Percentiles rank a stretch among this genome's conserved stretches.
Conservation (phyloP, 2,113 vertebrate species). For the Sylvia atricapilla region DNA sequence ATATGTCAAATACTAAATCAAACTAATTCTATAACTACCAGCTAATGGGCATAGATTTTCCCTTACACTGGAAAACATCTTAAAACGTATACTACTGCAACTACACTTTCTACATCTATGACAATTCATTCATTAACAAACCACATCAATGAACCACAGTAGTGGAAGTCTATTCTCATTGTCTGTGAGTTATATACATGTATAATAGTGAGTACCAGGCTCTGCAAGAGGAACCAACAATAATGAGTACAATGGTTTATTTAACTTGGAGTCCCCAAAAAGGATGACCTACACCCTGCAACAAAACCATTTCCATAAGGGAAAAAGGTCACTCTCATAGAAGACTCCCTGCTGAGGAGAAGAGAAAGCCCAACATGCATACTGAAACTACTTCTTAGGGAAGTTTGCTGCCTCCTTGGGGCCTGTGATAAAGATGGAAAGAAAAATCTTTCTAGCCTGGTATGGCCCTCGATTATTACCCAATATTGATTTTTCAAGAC, state of each 20-base stretch:
- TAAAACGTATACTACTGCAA: neutral
- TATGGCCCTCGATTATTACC: neutral
- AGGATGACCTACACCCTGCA: accelerated
- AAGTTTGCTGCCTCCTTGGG: neutral
- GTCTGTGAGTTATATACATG: neutral
- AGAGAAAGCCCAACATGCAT: neutral
- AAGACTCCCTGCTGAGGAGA: neutral
- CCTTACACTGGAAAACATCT: neutral
- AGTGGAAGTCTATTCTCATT: neutral
- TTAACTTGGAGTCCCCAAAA: accelerated
- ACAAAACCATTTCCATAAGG: neutral
- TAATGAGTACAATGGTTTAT: neutral
- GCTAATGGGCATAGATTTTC: neutral
- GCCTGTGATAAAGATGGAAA: neutral
- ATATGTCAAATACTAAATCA: neutral
- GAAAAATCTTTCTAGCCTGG: neutral
- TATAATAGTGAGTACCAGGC: neutral
- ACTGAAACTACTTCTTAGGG: neutral
- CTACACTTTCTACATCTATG: neutral
- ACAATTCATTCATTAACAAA: neutral
- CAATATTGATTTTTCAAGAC: neutral
- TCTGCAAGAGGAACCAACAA: neutral
- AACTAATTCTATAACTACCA: neutral
- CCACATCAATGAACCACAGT: neutral
- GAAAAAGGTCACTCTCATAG: neutral